Conservation (phyloP, 2,888 invertebrate genomes). For the Criorhina ranunculi region DNA sequence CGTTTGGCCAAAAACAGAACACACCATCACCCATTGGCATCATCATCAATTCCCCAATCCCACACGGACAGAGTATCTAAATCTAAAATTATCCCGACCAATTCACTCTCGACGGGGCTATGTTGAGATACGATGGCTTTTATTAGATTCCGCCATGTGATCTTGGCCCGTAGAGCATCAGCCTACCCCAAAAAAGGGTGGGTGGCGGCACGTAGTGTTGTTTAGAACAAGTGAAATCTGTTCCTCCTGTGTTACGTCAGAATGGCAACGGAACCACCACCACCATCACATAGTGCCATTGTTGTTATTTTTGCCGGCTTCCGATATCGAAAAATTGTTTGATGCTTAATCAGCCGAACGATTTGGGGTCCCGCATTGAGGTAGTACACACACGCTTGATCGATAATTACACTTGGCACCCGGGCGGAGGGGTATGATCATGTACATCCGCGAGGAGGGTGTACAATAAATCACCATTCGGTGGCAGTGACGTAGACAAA, state of each 20-base stretch:
- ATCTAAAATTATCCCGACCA: constrained; percentile 61
- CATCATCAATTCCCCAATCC: constrained; percentile 35
- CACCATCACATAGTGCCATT: constrained; percentile 11
- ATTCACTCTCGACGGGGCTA: constrained; percentile 40
- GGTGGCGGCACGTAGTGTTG: constrained; percentile 55
- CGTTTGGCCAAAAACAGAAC: constrained; percentile 61
- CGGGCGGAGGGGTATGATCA: background rate
- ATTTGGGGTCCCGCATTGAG: constrained; percentile 49
- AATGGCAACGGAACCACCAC: background rate
- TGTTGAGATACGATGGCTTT: constrained; percentile 36
- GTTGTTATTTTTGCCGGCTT: constrained; percentile 49
- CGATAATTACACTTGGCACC: constrained; percentile 32
- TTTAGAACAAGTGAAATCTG: constrained; percentile 63
- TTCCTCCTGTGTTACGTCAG: constrained; percentile 48
- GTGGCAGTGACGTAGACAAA: constrained; percentile 42
- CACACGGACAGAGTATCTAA: constrained; percentile 15
- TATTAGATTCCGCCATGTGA: constrained; percentile 69
- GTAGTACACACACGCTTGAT: constrained; percentile 40
- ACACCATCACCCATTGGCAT: constrained; percentile 38
- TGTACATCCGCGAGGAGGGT: background rate
- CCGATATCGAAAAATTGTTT: constrained; percentile 47
- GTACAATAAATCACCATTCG: constrained; percentile 15
- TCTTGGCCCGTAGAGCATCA: constrained; percentile 52
- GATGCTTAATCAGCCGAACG: constrained; percentile 56
- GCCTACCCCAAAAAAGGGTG: constrained; percentile 74